Percentiles rank a stretch among this genome's conserved stretches.
phyloP scores from a whole-genome alignment of 1,140 invertebrate genomes.

The Lineus longissimus region DNA sequence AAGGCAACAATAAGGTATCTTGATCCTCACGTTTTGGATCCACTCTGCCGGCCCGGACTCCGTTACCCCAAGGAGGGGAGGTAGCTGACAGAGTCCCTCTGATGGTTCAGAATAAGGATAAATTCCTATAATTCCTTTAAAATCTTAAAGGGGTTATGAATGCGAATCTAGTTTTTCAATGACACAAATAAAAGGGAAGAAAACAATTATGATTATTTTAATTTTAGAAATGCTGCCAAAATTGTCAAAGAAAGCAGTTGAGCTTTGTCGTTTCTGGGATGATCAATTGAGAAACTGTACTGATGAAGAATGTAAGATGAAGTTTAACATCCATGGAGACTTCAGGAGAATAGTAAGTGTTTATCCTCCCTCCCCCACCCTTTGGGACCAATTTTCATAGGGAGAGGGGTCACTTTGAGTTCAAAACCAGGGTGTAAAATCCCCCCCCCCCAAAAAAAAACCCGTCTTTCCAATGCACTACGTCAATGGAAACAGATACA shows the following conservation, averaged over 20 bases:
- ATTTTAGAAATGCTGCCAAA: neutral
- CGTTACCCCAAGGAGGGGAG: neutral
- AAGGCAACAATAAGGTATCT: neutral
- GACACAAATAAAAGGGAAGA: neutral
- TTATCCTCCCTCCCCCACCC: too few relatives aligned
- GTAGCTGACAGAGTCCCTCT: too few relatives aligned
- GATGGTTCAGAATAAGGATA: neutral
- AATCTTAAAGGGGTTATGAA: too few relatives aligned
- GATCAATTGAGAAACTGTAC: neutral
- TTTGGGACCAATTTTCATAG: too few relatives aligned
- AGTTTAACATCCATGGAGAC: neutral
- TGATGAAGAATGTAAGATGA: neutral
- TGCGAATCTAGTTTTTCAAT: neutral
- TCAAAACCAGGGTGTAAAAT: too few relatives aligned
- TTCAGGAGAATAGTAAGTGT: neutral
- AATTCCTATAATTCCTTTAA: too few relatives aligned
- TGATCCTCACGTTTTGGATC: too few relatives aligned
- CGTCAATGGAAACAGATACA: too few relatives aligned
- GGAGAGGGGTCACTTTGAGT: too few relatives aligned
- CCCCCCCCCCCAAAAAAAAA: too few relatives aligned
- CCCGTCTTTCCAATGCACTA: too few relatives aligned
- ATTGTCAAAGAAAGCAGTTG: neutral
- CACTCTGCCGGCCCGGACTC: neutral
- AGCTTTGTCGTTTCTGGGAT: neutral
- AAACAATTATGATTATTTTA: neutral